Conservation (phyloP, 2,797 vertebrate genomes). For the Characodon lateralis region DNA sequence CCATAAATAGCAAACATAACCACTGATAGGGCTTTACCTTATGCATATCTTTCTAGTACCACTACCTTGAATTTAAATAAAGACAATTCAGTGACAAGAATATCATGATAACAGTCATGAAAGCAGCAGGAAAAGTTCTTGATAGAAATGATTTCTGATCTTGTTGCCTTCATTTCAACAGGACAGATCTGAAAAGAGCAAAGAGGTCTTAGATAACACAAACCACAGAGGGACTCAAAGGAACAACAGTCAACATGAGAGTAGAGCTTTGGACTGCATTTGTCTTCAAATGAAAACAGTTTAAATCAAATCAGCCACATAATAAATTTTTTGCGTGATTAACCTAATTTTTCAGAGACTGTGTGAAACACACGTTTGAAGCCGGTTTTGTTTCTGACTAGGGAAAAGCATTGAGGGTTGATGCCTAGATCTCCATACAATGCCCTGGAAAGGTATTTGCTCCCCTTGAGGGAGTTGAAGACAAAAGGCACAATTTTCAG, state of each 20-base stretch:
- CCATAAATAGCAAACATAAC: background rate
- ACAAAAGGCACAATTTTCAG: background rate
- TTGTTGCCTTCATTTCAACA: background rate
- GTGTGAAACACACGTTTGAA: background rate
- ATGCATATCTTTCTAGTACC: background rate
- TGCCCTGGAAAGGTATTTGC: too few relatives aligned
- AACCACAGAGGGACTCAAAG: slow-evolving; percentile 19
- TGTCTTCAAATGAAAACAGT: slow-evolving; percentile 2
- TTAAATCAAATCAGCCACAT: slow-evolving; percentile 6
- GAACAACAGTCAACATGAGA: slow-evolving; percentile 10
- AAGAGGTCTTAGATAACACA: slow-evolving; percentile 9
- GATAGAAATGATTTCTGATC: background rate
- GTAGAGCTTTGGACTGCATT: background rate
- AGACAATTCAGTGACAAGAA: background rate
- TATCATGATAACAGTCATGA: background rate
- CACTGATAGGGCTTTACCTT: background rate
- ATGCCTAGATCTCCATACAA: background rate
- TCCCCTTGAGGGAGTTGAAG: background rate
- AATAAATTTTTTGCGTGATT: slow-evolving; percentile 22
- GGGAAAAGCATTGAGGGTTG: background rate
- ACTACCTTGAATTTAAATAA: background rate
- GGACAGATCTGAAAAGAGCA: slow-evolving; percentile 16
- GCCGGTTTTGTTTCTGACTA: background rate
- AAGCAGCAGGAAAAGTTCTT: background rate
- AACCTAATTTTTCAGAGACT: background rate